phyloP scores from a whole-genome alignment of 2,797 vertebrate species.

The Chaunax sp. region DNA sequence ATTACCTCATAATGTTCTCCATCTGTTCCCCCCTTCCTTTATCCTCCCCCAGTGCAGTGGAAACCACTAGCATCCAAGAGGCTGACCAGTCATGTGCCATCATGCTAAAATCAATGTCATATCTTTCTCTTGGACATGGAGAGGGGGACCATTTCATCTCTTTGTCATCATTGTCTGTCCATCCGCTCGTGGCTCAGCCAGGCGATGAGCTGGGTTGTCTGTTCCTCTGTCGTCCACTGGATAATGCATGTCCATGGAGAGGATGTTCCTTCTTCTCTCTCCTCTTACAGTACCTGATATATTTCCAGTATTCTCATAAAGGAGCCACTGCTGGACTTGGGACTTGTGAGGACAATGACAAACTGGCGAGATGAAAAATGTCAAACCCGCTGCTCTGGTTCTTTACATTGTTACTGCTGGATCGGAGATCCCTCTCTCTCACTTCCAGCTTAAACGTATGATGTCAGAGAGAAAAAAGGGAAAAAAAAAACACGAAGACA shows the following conservation, averaged over 20 bases:
- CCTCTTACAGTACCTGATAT: constrained; percentile 78
- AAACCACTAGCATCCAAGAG: constrained; percentile 90
- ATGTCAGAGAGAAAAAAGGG: constrained; percentile 77
- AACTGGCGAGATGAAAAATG: constrained; percentile 59
- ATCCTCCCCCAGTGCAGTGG: constrained; percentile 82
- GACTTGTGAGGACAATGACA: constrained; percentile 64
- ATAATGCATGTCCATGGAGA: constrained; percentile 94
- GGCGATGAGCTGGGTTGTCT: constrained; percentile 72
- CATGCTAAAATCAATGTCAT: constrained; percentile 89
- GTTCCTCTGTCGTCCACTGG: constrained; percentile 84
- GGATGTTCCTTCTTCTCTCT: constrained; percentile 74
- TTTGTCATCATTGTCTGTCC: constrained; percentile 69
- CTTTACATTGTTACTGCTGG: constrained; percentile 64
- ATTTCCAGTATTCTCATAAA: constrained; percentile 74
- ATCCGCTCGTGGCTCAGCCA: constrained; percentile 65
- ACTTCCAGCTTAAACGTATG: constrained; percentile 78
- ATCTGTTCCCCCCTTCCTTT: neutral
- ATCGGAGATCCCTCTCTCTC: constrained; percentile 53
- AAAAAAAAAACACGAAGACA: constrained; percentile 43
- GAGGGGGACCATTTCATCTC: constrained; percentile 71
- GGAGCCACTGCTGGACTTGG: constrained; percentile 63
- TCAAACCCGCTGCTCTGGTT: constrained; percentile 59
- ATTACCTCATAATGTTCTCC: constrained; percentile 6
- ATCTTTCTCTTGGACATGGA: constrained; percentile 71
- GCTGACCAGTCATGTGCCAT: constrained; percentile 93